These are phyloP conservation scores for Danio rerio DNA, from an alignment of 2,113 vertebrate genomes.

Conservation along the genomic window GRCz12tu NC_133190.1:413501-414000, in stretches of 20 bases:
- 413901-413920: too few relatives aligned
- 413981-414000: too few relatives aligned
- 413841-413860: too few relatives aligned
- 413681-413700: conserved; percentile 29
- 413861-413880: too few relatives aligned
- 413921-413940: too few relatives aligned
- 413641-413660: conserved; percentile 38
- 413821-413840: too few relatives aligned
- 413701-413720: conserved; percentile 30
- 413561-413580: background rate
- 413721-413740: conserved; percentile 7
- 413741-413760: background rate
- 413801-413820: too few relatives aligned
- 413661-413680: conserved; percentile 22
- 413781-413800: too few relatives aligned
- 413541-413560: conserved; percentile 18
- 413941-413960: too few relatives aligned
- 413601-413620: background rate
- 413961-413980: too few relatives aligned
- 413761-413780: too few relatives aligned
- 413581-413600: conserved; percentile 6
- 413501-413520: background rate
- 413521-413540: background rate
- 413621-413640: conserved; percentile 13
- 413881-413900: too few relatives aligned